These are phyloP conservation scores for Diloba caeruleocephala DNA, from an alignment of 2,888 invertebrate genomes.

Conservation along the genomic window DNA sequence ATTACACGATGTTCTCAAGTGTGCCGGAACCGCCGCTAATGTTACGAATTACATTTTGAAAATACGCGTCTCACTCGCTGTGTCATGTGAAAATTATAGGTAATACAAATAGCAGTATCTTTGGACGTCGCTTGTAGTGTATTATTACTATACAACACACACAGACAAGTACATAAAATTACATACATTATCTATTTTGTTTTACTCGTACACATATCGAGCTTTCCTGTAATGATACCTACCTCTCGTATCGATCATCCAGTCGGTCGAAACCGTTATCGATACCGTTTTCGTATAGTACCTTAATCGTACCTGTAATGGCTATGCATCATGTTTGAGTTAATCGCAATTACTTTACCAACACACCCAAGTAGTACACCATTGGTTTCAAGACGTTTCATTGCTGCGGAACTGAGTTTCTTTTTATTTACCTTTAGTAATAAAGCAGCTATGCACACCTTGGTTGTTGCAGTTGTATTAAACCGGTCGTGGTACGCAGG, in stretches of 20 bases:
- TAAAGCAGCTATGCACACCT: constrained; percentile 4
- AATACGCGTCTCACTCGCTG: no score
- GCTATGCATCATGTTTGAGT: constrained; percentile 50
- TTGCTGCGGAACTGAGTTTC: background rate
- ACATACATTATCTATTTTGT: constrained; percentile 2
- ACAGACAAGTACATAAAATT: background rate
- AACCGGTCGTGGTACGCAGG: constrained; percentile 4
- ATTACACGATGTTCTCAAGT: no score
- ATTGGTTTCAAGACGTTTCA: background rate
- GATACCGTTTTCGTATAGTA: constrained; percentile 55
- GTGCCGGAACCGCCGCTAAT: no score
- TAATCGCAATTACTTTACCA: constrained; percentile 21
- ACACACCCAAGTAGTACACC: background rate
- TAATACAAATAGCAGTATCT: background rate
- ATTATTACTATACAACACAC: constrained; percentile 18
- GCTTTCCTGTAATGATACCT: constrained; percentile 18
- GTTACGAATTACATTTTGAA: no score
- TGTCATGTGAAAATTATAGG: no score
- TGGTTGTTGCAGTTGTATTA: background rate
- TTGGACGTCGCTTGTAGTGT: background rate
- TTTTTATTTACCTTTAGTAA: no score
- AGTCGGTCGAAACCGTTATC: constrained; percentile 51
- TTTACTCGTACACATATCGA: background rate
- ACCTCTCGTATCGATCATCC: constrained; percentile 19
- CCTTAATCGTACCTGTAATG: constrained; percentile 43